Base-by-base conservation (phyloP, 2,888 invertebrate species). In the Ichneumoninae sp. region DNA sequence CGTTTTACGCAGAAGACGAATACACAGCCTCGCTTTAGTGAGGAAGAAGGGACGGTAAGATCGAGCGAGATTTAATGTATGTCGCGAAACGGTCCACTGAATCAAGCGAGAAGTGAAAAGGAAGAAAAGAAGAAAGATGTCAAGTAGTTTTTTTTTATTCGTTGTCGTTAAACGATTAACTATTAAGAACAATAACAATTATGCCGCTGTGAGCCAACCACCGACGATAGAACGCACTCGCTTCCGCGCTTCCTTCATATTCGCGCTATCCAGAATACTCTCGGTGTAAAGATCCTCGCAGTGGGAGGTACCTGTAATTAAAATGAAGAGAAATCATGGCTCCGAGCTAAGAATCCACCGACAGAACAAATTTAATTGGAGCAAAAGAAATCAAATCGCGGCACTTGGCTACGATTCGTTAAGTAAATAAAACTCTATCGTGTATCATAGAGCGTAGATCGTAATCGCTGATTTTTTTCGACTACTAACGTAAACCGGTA, bases 291-390 rank as follows among this genome's bases (percentile, higher is more conserved):
- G 78, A 84, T 91, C 91, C 52, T 87, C 82, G 19, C 90, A 91
- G 40, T 92, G 92, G 3, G 91, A 91, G 0, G 90, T 81, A 22
- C 90, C 92, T 92, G 65, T 26, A 62, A 84, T 80, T 71, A 26
- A 80, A 82, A 26, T 33, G 30, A 30, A 62, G 16, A 33, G 16
- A 62, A 33, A 62, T 62, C n/a, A 62, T 16, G 6, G 7, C 30
- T 62, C 5, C 30, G 3, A 16, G 62, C 16, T 4, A 16, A 19
- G 19, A 54, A 6, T 22, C 6, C 19, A 54, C 52, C 6, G 19
- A n/a, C 19, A 6, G 1, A 33, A n/a, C 6, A 1, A 60, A 13
- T 60, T 3, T 4, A 33, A 60, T 60, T 33, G 10, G 6, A 33
- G 4, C 16, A 30, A 16, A 60, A 26, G 13, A 16, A 60, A n/a